Evolutionary conservation across 2,797 vertebrate genomes (phyloP), one percentile per base, ranked within the genome.

Genomic region (Gallinago solitaria): DNA sequence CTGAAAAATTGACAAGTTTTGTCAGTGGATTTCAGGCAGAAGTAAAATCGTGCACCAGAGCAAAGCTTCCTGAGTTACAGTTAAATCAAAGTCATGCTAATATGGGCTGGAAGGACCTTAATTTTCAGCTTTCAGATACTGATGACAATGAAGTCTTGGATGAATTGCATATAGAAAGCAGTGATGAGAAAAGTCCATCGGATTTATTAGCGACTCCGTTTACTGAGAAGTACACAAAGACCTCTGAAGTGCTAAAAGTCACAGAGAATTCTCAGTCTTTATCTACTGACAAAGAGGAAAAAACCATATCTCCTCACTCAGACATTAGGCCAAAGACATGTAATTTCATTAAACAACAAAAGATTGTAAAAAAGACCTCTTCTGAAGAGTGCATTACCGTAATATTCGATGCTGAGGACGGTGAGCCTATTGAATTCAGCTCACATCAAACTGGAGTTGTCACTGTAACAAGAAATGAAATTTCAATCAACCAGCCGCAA

Each of bases 321-420:
- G 98, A 98, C 47, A 98, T 97, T 39, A 98, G 98, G 95, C 98
- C 98, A 23, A 97, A 98, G 93, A 97, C 98, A 28, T 98, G 98
- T 61, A 98, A 98, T 93, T 97, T 99, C 45, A 96, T 98, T 71
- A 98, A 98, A 89, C 98, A 98, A 82, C 97, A 98, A 71, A 98
- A 98, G 76, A 97, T 91, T 77, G 83, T 97, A 33, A 98, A 98
- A 91, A 98, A 98, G 89, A 98, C 98, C 63, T 98, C 98, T 96
- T 99, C 99, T 18, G 98, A 99, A 93, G 99, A 99, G 95, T 98
- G 98, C 76, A 94, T 98, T 48, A 97, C 97, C 0, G 96, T 98
- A 32, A 97, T 99, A 96, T 99, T 98, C 71, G 98, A 99, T 91
- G 98, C 98, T 11, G 98, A 98, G 94, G 98, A 99, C 56, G 98